Evolutionary conservation across 2,113 vertebrate genomes (phyloP).

Genomic region (Pterocles burchelli): DNA sequence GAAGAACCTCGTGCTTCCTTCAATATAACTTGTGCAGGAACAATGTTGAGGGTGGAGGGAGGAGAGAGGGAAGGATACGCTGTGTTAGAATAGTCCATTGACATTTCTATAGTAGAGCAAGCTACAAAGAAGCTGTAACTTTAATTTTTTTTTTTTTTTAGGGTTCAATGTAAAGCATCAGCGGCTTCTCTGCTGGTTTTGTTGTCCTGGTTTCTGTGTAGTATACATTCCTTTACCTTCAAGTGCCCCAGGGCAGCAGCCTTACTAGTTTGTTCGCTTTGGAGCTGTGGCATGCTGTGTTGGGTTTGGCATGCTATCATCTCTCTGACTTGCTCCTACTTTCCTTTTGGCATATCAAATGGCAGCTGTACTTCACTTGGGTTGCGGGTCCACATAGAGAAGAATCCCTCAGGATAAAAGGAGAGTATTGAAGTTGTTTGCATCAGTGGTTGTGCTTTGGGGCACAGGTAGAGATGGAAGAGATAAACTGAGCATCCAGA

Average conservation of each 20-base stretch:
- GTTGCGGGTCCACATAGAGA: neutral
- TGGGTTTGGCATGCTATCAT: neutral
- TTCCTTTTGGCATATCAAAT: neutral
- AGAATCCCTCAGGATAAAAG: conserved; percentile 5
- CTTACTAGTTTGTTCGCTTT: neutral
- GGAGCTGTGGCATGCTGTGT: neutral
- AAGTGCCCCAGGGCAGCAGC: conserved; percentile 8
- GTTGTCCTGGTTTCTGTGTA: conserved; percentile 39
- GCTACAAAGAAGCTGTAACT: neutral
- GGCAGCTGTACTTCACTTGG: neutral
- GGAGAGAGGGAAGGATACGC: conserved; percentile 28
- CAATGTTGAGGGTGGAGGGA: conserved; percentile 10
- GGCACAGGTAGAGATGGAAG: neutral
- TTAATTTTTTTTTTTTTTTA: neutral
- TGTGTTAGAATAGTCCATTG: neutral
- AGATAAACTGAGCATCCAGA: neutral
- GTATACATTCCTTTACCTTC: neutral
- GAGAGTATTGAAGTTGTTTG: neutral
- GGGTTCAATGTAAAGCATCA: neutral
- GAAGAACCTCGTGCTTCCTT: conserved; percentile 68
- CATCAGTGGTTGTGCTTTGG: neutral
- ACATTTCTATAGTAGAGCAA: neutral
- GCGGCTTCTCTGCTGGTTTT: neutral
- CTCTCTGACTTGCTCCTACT: neutral
- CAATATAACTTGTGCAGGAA: conserved; percentile 43